Base-by-base conservation (phyloP, 2,797 vertebrate genomes). In the Telmatherina bonti region DNA sequence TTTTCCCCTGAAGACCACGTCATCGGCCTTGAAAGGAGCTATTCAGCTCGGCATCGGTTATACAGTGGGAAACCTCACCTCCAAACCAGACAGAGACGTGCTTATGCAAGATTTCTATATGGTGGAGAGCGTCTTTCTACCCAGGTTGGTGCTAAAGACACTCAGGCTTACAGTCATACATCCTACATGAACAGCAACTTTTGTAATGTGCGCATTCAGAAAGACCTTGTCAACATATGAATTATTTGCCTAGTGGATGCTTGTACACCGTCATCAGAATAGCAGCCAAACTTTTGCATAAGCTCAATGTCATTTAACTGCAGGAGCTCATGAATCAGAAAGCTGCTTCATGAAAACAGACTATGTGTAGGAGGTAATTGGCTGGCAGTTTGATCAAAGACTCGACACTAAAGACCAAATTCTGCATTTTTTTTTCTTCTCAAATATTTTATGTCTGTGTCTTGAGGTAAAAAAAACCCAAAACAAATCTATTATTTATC, bases 101-200 rank as follows among this genome's bases (percentile, higher is more conserved):
- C 97, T 99, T 88, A 99, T 99, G 98, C 98, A 99, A 91, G 98
- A 99, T 84, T 99, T 99, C 91, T 99, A 99, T 41, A 97, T 99
- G 80, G 97, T 99, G 88, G 98, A 99, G 91, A 99, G 97, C 45
- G 97, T 99, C 54, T 98, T 98, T 88, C 93, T 99, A 63, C 98
- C 98, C 56, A 99, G 98, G 98, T 98, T 93, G 93, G 95, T 72
- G 51, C 51, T 45, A 5, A 3, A 20, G 27, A 29, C 52, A 27
- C 24, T 27, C 26, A 27, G 5, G 27, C 24, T 18, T 7, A 20
- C 52, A 20, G 18, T 26, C 49, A 24, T 51, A 38, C 63, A 61
- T 30, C 45, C 18, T 55, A 27, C 15, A 15, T 15, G 10, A 30
- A 10, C 43, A 67, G 27, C 27, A n/a, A 1, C 38, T 43, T 38